Base-by-base conservation (phyloP, 2,888 invertebrate species). In the Hypolimnas misippus region DNA sequence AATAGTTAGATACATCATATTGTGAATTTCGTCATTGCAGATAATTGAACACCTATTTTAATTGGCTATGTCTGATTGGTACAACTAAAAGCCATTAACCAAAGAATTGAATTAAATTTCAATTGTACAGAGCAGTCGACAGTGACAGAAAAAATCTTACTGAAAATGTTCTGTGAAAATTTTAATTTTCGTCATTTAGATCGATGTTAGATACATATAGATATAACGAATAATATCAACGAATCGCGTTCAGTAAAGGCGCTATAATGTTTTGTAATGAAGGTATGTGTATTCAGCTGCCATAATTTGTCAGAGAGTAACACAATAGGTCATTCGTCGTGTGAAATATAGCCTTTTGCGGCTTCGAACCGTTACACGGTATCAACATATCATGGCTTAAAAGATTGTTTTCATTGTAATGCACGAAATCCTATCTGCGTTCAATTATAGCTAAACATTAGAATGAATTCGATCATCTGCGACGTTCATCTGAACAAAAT, bases 281-380 rank as follows among this genome's bases (percentile, higher is more conserved):
- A 49, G 49, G 29, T 71, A 69, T 73, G 70, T 74, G 68, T 69
- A 71, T 69, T 66, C 73, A 74, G 74, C 70, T 65, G 71, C 72
- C 62, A 73, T 75, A 81, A 83, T 86, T 85, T 83, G 84, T 83
- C 83, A 84, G 69, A 76, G 74, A 71, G 72, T 66, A 73, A 74
- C 76, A 88, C 87, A 88, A 89, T 87, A 71, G 82, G 76, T 72
- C 72, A 81, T 86, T 81, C 69, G 71, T 74, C 78, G 70, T 69
- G 74, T 82, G 79, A 84, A 79, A 82, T 86, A 84, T 81, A 71
- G 73, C 70, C 73, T 67, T 69, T 77, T 82, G 82, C 69, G 78
- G 73, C 73, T 73, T 73, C 71, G 74, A 75, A 78, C 77, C 67
- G 65, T 69, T 70, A 64, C 66, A 61, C 52, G 65, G 70, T 73